These are phyloP conservation scores for Erythrolamprus reginae DNA, from an alignment of 2,113 vertebrate species.

Conservation along the genomic window DNA sequence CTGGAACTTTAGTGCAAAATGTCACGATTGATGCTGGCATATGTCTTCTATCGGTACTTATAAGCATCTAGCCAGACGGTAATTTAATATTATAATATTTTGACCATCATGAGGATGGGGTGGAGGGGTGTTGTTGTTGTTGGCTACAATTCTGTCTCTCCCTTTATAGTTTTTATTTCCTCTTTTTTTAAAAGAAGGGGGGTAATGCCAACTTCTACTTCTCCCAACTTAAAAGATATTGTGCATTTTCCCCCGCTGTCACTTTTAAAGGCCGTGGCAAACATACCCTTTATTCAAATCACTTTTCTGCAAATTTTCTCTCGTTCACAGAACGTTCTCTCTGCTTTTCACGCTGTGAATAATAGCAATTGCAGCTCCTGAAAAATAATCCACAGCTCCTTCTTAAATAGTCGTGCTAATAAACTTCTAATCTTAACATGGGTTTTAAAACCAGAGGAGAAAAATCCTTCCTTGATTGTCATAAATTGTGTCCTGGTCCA, in stretches of 20 bases:
- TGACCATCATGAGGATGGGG: neutral
- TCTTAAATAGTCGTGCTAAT: slow-evolving; percentile 19
- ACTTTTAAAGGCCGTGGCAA: neutral
- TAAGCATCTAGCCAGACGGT: slow-evolving; percentile 34
- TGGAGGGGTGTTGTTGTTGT: neutral
- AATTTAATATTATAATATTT: slow-evolving; percentile 12
- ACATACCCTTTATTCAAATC: neutral
- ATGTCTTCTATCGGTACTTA: slow-evolving; percentile 44
- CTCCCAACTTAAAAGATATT: neutral
- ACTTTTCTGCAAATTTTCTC: neutral
- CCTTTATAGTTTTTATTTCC: neutral
- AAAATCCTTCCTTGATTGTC: neutral
- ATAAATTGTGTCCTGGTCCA: neutral
- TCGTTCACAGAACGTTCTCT: neutral
- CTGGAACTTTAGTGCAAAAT: slow-evolving; percentile 51
- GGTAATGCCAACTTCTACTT: neutral
- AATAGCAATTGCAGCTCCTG: slow-evolving; percentile 6
- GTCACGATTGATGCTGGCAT: slow-evolving; percentile 49
- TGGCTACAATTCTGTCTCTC: slow-evolving; percentile 11
- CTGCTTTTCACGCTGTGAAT: neutral
- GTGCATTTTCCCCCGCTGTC: neutral
- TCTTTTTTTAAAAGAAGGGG: neutral
- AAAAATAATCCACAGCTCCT: slow-evolving; percentile 32
- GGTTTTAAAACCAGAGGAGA: slow-evolving; percentile 13
- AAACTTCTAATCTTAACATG: slow-evolving; percentile 12